phyloP scores from a whole-genome alignment of 2,797 vertebrate species.

The Manis javanica region DNA sequence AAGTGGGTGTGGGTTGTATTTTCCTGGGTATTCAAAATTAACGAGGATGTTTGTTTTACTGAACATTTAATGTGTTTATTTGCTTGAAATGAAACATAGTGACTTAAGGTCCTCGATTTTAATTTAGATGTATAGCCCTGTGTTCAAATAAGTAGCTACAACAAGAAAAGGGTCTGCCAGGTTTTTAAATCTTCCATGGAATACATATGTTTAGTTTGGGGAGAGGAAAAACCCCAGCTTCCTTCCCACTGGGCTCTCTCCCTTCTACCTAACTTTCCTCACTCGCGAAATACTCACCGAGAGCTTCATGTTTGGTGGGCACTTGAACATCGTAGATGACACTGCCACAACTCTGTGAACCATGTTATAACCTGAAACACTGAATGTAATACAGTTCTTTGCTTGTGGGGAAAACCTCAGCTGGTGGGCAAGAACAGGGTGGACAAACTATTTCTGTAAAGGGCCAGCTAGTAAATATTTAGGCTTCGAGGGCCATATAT shows the following conservation, averaged over 20 bases:
- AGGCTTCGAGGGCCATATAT: background rate
- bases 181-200: conserved; percentile 5
- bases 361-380: background rate
- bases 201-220: background rate
- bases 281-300: background rate
- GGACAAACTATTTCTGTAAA: background rate
- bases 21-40: conserved; percentile 6
- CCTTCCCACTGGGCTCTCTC: background rate
- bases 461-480: background rate
- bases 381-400: background rate
- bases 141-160: background rate
- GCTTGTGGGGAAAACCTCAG: background rate
- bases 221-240: background rate
- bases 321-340: background rate
- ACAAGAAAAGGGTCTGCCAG: background rate
- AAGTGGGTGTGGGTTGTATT: background rate
- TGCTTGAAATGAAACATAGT: conserved; percentile 18
- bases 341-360: background rate
- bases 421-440: background rate
- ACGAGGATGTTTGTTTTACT: background rate
- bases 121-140: background rate
- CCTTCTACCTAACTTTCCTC: background rate
- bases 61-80: conserved; percentile 31
- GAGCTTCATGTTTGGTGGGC: background rate
- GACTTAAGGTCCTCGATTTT: background rate